Percentiles rank a stretch among this genome's conserved stretches.
Evolutionary conservation across 2,113 vertebrate species (phyloP).

Genomic region (Acrocephalus kingi): DNA sequence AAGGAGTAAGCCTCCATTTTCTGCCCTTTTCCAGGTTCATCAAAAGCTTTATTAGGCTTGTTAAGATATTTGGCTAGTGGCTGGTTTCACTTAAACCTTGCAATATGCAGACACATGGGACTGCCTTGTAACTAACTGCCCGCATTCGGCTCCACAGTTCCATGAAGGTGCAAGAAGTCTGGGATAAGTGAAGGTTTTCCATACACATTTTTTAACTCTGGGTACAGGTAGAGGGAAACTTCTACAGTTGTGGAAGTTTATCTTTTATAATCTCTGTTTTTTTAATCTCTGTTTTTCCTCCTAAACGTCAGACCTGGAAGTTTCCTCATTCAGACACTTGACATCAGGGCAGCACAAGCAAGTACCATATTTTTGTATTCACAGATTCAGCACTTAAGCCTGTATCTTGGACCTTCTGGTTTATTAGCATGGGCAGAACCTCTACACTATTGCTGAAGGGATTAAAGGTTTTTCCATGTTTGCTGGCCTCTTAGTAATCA

Average conservation of each 20-base stretch:
- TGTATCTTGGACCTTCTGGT: background rate
- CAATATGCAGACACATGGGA: background rate
- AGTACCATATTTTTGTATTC: background rate
- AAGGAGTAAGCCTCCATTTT: background rate
- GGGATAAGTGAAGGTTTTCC: background rate
- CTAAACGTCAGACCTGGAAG: background rate
- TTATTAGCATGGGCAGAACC: background rate
- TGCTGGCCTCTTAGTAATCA: background rate
- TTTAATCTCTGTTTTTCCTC: background rate
- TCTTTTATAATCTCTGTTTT: too few species aligned
- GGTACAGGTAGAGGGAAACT: background rate
- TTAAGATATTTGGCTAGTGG: background rate
- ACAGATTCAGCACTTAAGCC: background rate
- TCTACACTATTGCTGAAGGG: background rate
- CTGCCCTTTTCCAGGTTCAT: background rate
- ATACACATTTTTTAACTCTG: background rate
- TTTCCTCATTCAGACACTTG: background rate
- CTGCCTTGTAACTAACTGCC: background rate
- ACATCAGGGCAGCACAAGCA: background rate
- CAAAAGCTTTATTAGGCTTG: background rate
- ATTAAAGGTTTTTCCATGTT: background rate
- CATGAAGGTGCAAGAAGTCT: background rate
- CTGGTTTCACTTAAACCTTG: background rate
- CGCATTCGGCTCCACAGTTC: rapidly evolving
- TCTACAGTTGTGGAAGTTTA: background rate